Base-by-base conservation (phyloP, 2,797 vertebrate species). In the Phalloptychus januarius region DNA sequence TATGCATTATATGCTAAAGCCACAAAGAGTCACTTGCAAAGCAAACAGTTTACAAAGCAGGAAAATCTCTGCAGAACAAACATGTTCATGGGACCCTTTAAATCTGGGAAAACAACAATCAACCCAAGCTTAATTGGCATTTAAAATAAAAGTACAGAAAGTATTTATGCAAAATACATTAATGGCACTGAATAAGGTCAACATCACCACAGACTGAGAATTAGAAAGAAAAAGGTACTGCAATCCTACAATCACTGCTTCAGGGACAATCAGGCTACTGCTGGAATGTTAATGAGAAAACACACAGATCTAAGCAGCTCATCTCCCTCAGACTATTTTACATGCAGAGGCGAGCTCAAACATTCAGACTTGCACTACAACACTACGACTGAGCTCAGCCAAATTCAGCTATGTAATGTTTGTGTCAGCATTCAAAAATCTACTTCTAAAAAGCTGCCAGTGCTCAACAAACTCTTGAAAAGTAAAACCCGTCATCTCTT, bases 191-290 rank as follows among this genome's bases (percentile, higher is more conserved):
- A 96, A 97, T 96, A 95, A 96, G 97, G 95, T 96, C 95, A 95
- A 81, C 96, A 95, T 97, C 95, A 95, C 95, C 93, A 95, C 96
- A 96, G 23, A 96, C 46, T 95, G 96, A 95, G 96, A 96, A 95
- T 95, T 95, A 96, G 94, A 94, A 54, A 69, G 25, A 71, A 71
- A 95, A 92, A 92, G 90, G 91, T 89, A 90, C 90, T 93, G 92
- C 96, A 95, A 96, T 96, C 95, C 96, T 98, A 98, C 97, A 98
- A 97, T 97, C 97, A 96, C 96, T 95, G 97, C 94, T 96, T 96
- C 95, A 96, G 95, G 93, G 96, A 97, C 96, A 96, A 92, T 94
- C 92, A 91, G 97, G 95, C 95, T 94, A 97, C 96, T 93, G 94
- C 95, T 96, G 97, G 97, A 99, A 97, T 98, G 97, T 97, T 95